Evolutionary conservation across 2,888 invertebrate genomes (phyloP).

Genomic region (Ypsolopha scabrella): DNA sequence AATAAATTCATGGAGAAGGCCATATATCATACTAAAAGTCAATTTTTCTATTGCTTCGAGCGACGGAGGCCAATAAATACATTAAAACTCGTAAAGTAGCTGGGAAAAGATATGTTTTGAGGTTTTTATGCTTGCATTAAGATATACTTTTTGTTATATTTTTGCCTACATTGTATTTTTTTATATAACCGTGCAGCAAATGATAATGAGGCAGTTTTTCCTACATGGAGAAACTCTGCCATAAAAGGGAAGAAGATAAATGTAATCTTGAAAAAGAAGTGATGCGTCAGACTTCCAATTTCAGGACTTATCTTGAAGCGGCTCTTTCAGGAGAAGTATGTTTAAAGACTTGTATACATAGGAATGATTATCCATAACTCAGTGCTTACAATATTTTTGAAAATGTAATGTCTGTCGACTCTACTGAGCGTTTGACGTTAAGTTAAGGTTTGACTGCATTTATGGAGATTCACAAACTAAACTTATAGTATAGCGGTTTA

Average conservation of each 20-base stretch:
- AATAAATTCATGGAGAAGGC: slow-evolving; percentile 4
- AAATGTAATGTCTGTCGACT: no score
- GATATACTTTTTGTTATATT: no score
- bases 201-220: background rate
- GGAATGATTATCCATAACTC: background rate
- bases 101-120: background rate
- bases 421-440: no score
- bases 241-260: background rate
- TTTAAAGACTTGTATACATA: slow-evolving; percentile 1
- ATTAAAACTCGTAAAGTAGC: background rate
- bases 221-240: no score
- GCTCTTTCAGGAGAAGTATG: background rate
- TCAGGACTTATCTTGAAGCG: slow-evolving; percentile 14
- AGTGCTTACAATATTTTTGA: no score
- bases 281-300: slow-evolving; percentile 22
- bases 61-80: background rate
- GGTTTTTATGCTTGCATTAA: no score
- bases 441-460: no score
- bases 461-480: no score
- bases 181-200: background rate
- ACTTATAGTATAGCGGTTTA: no score
- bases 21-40: background rate
- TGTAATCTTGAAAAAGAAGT: slow-evolving; percentile 22
- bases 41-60: background rate
- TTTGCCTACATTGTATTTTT: background rate